Evolutionary conservation across 2,113 vertebrate genomes (phyloP).

Genomic region (Leuciscus idus): DNA sequence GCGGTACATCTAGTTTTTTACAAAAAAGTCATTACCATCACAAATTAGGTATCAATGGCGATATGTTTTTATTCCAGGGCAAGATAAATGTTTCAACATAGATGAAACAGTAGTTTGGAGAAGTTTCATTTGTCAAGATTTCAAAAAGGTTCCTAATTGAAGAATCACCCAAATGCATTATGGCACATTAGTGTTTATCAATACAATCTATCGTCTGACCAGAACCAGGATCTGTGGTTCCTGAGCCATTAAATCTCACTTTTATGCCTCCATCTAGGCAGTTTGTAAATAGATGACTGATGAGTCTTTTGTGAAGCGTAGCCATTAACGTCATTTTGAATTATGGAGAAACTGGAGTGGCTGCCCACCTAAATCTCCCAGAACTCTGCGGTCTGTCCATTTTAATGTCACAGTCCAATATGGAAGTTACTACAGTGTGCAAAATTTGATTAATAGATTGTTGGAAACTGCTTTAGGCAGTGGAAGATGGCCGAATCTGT

Average conservation of each 20-base stretch:
- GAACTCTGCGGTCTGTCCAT: conserved; percentile 4
- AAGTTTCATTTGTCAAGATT: background rate
- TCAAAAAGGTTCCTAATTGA: background rate
- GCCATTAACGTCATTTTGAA: conserved; percentile 43
- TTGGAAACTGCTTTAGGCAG: background rate
- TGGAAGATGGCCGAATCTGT: conserved; percentile 16
- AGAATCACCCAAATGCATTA: background rate
- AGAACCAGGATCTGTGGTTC: background rate
- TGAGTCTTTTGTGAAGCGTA: conserved; percentile 30
- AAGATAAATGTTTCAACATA: too few relatives aligned
- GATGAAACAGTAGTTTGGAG: too few relatives aligned
- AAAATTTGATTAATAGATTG: conserved; percentile 20
- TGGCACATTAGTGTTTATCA: conserved; percentile 21
- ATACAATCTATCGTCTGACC: background rate
- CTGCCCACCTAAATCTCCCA: conserved; percentile 34
- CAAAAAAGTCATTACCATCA: background rate
- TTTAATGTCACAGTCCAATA: conserved; percentile 15
- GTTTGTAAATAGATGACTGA: conserved; percentile 44
- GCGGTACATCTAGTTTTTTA: too few relatives aligned
- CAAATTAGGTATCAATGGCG: background rate
- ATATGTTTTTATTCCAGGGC: background rate
- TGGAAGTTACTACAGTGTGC: background rate
- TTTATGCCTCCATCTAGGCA: conserved; percentile 8
- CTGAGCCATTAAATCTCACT: conserved; percentile 17
- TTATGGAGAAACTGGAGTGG: conserved; percentile 34